Evolutionary conservation across 64 coral and sea anemone species (phyloP).

Genomic region (Acropora yongei): DNA sequence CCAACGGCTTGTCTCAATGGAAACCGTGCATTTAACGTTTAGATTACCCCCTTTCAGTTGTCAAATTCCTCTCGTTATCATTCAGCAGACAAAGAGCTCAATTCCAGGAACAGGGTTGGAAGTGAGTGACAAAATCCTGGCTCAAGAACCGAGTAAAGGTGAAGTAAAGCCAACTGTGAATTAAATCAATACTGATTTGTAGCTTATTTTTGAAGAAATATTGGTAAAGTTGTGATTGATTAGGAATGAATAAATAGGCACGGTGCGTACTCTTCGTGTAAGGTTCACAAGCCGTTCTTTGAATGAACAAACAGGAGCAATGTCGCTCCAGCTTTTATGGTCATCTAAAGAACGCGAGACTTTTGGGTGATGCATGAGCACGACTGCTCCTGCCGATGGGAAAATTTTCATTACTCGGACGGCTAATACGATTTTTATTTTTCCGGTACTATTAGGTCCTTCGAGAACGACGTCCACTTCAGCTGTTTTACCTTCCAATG

Average conservation of each 20-base stretch:
- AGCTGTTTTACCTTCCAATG: neutral
- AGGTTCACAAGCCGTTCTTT: too few species aligned
- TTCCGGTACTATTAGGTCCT: neutral
- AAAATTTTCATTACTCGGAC: too few species aligned
- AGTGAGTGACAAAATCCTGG: slow-evolving; percentile 67
- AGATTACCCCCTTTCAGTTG: neutral
- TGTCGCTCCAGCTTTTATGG: too few species aligned
- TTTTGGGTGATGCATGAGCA: too few species aligned
- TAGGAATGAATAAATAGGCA: neutral
- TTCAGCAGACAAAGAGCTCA: slow-evolving; percentile 45
- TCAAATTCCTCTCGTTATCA: neutral
- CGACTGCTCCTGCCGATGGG: too few species aligned
- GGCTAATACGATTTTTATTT: neutral
- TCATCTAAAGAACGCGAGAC: too few species aligned
- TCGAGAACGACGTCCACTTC: neutral
- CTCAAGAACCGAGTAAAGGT: slow-evolving; percentile 44
- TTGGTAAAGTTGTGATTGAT: too few species aligned
- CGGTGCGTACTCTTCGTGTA: too few species aligned
- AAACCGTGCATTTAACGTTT: too few species aligned
- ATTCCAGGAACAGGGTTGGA: slow-evolving; percentile 75
- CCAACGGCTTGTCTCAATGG: too few species aligned
- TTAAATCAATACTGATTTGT: neutral
- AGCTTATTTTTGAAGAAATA: neutral
- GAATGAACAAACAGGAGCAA: too few species aligned
- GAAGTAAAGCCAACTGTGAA: neutral